Conservation (phyloP, 30 jellyfish, hydroid and myxozoan species). For the Cassiopea andromeda region DNA sequence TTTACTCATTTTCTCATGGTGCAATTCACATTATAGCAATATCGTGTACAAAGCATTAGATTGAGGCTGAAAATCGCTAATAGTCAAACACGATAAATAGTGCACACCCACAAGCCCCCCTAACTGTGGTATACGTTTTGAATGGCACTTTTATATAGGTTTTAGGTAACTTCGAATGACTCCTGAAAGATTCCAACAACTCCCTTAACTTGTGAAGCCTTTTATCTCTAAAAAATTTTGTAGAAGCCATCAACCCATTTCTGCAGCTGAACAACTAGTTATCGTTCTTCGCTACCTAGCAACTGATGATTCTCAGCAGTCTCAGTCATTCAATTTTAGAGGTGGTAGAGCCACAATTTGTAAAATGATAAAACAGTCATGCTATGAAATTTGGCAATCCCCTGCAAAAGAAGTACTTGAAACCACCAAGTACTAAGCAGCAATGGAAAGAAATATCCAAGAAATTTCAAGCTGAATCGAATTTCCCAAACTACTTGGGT, state of each 20-base stretch:
- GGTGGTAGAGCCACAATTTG: slow-evolving; percentile 59
- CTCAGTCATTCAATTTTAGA: slow-evolving; percentile 55
- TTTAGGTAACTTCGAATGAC: slow-evolving; percentile 51
- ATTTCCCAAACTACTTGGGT: slow-evolving; percentile 60
- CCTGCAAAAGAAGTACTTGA: background rate
- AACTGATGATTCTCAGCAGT: slow-evolving; percentile 72
- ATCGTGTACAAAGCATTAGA: background rate
- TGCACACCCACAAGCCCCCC: background rate
- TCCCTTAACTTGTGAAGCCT: slow-evolving; percentile 33
- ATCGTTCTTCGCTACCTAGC: slow-evolving; percentile 58
- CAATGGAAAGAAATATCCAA: slow-evolving; percentile 37
- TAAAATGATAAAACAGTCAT: slow-evolving; percentile 52
- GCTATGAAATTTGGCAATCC: slow-evolving; percentile 56
- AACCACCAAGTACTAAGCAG: slow-evolving; percentile 16
- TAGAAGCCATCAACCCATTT: slow-evolving; percentile 24
- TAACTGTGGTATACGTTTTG: background rate
- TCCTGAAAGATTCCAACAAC: slow-evolving; percentile 64
- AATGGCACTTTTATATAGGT: background rate
- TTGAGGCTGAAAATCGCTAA: background rate
- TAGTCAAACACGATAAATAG: background rate
- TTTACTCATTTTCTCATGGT: background rate
- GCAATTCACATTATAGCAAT: background rate
- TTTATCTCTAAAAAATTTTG: slow-evolving; percentile 25
- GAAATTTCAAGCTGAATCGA: slow-evolving; percentile 42
- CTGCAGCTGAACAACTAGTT: slow-evolving; percentile 57